Percentiles rank a stretch among this genome's conserved stretches.
Evolutionary conservation across 1,140 invertebrate genomes (phyloP).

Genomic region (Temnothorax nylanderi): DNA sequence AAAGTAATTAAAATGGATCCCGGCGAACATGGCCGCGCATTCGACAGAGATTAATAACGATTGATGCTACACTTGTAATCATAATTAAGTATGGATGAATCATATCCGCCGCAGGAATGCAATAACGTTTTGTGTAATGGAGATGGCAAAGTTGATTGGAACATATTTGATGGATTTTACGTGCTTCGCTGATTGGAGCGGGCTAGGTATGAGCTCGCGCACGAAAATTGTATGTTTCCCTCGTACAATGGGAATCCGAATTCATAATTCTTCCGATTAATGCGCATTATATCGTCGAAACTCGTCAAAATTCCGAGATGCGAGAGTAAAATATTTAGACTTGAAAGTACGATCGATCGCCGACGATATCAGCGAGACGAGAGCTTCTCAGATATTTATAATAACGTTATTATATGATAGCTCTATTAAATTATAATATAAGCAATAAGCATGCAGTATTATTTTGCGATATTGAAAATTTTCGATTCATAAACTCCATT

Average conservation of each 20-base stretch:
- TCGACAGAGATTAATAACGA: constrained; percentile 68
- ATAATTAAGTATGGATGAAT: constrained; percentile 70
- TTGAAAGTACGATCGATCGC: constrained; percentile 23
- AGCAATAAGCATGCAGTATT: not conserved
- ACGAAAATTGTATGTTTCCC: constrained; percentile 57
- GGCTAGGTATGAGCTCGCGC: constrained; percentile 46
- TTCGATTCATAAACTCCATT: not conserved
- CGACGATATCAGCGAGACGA: constrained; percentile 26
- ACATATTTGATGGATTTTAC: constrained; percentile 71
- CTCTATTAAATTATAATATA: not conserved
- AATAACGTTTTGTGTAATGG: constrained; percentile 66
- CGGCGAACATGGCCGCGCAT: constrained; percentile 56
- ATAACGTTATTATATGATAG: constrained; percentile 36
- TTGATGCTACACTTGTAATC: constrained; percentile 71
- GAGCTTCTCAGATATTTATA: constrained; percentile 56
- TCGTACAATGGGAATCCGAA: constrained; percentile 12
- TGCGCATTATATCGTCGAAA: constrained; percentile 42
- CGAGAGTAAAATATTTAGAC: constrained; percentile 42
- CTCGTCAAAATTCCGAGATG: constrained; percentile 63
- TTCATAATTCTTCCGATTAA: constrained; percentile 58
- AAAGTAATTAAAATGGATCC: constrained; percentile 70
- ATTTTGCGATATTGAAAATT: not conserved
- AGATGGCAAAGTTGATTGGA: constrained; percentile 66
- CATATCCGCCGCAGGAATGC: constrained; percentile 55
- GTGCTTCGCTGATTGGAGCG: constrained; percentile 66